Evolutionary conservation across 2,113 vertebrate genomes (phyloP).

Genomic region (Geococcyx californianus): DNA sequence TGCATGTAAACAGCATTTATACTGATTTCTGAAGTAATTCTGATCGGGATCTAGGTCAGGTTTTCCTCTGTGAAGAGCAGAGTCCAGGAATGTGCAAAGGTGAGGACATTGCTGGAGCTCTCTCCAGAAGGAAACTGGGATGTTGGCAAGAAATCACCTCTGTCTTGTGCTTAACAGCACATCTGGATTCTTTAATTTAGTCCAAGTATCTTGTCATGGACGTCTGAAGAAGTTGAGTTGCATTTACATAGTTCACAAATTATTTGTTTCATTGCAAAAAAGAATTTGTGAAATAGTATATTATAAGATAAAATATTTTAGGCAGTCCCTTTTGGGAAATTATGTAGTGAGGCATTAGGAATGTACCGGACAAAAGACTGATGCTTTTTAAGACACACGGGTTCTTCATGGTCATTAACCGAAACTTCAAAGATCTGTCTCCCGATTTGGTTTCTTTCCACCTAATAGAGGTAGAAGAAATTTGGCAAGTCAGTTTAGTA

Average conservation of each 20-base stretch:
- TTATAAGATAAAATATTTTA: background rate
- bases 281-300: background rate
- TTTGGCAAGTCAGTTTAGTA: background rate
- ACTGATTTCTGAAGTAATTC: background rate
- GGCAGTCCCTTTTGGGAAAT: background rate
- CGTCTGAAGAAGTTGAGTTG: background rate
- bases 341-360: background rate
- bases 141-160: background rate
- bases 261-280: background rate
- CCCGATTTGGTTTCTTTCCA: background rate
- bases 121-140: background rate
- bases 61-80: background rate
- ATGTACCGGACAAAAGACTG: rapidly evolving
- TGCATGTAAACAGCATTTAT: background rate
- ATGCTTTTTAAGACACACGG: background rate
- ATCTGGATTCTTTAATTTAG: background rate
- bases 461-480: background rate
- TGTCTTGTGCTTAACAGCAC: background rate
- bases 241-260: background rate
- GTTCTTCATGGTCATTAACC: background rate
- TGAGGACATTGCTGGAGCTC: background rate
- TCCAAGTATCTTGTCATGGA: background rate
- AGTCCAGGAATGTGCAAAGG: background rate
- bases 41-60: background rate
- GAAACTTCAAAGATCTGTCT: background rate